Base-by-base conservation (phyloP, 2,888 invertebrate species). In the Cheiracanthium punctorium region DNA sequence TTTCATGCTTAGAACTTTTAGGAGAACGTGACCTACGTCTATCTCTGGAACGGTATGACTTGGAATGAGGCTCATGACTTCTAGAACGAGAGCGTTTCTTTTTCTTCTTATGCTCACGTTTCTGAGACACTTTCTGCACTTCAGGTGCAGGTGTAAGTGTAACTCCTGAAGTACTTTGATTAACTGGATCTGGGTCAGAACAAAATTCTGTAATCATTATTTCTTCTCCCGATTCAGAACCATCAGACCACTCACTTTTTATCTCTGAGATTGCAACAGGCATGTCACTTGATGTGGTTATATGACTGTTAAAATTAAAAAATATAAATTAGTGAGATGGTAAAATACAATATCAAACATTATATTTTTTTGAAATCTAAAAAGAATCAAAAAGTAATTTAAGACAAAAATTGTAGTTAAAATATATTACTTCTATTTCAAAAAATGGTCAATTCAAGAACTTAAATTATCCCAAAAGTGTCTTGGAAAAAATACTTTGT, bases 221-320 rank as follows among this genome's bases (percentile, higher is more conserved):
- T 41, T 85, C 84, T 5, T 58, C 69, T 14, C 73, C 79, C 4
- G 75, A 76, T 17, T 79, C 52, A n/a, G 74, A 79, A 4, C 79
- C 74, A 2, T 14, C 20, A 28, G 79, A 74, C 69, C 79, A 74
- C 4, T 69, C 84, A 14, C 48, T 12, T 29, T 85, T 79, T 14
- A 77, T 37, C 10, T 67, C 76, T 24, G 76, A 65, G 14, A 20
- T 17, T 0, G 17, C 12, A 20, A 29, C 7, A n/a, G 20, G 10
- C 17, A 7, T 8, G 58, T 43, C 32, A n/a, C n/a, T n/a, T 4
- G 20, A 10, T 37, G 72, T 20, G 20, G 80, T 14, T 20, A 65
- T 41, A 17, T 33, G 20, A 14, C 80, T 73, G 37, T 7, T 43
- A n/a, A 28, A 37, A 33, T 32, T 7, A 4, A 37, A 37, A 37